phyloP scores from a whole-genome alignment of 2,113 vertebrate species.

The Aphelocoma coerulescens region DNA sequence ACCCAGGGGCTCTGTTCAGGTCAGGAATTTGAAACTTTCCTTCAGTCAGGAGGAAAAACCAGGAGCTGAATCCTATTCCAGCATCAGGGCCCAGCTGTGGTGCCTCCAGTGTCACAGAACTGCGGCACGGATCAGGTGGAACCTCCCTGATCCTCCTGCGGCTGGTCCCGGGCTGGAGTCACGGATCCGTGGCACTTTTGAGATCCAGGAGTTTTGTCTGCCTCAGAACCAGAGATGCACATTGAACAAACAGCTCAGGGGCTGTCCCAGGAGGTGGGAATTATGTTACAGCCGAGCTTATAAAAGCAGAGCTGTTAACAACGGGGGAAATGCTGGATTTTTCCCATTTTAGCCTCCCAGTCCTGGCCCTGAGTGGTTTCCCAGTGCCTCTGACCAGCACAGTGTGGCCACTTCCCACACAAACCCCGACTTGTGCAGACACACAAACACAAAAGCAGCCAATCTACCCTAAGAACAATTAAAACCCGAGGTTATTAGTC shows the following conservation, averaged over 20 bases:
- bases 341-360: background rate
- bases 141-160: background rate
- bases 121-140: background rate
- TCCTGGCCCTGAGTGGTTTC: background rate
- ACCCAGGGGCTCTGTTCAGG: rapidly evolving
- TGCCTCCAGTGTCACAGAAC: background rate
- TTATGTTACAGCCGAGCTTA: background rate
- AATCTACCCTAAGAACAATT: background rate
- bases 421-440: background rate
- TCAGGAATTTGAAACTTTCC: background rate
- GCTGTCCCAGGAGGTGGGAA: background rate
- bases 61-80: background rate
- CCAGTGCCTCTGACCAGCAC: background rate
- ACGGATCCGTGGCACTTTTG: background rate
- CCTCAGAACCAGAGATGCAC: background rate
- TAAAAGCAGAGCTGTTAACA: background rate
- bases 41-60: background rate
- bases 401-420: background rate
- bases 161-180: background rate
- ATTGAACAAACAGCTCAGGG: background rate
- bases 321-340: background rate
- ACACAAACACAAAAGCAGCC: background rate
- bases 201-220: background rate
- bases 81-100: background rate
- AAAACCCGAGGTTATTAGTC: background rate